Percentiles rank a stretch among this genome's conserved stretches.
Evolutionary conservation across 2,888 invertebrate species (phyloP).

Genomic region (Zygothrica quintamaculata): DNA sequence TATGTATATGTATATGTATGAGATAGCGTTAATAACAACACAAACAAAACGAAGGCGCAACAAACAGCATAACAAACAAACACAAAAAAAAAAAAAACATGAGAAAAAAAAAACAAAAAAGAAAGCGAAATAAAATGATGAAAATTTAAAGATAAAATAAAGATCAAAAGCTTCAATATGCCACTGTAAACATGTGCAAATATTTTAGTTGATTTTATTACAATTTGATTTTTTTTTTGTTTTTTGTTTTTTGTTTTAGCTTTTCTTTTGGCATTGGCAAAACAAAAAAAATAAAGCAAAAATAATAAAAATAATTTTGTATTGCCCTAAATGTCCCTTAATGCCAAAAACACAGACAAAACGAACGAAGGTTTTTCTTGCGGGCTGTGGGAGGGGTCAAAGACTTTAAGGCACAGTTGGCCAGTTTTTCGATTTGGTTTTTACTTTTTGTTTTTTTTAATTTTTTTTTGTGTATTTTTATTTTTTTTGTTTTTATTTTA

Average conservation of each 20-base stretch:
- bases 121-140: constrained; percentile 13
- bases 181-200: constrained; percentile 71
- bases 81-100: constrained; percentile 6
- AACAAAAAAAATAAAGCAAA: constrained; percentile 43
- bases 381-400: neutral
- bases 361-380: neutral
- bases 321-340: constrained; percentile 58
- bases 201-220: constrained; percentile 78
- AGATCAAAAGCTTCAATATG: constrained; percentile 74
- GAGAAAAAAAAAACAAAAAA: constrained; percentile 18
- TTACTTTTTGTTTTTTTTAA: constrained; percentile 8
- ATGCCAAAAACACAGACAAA: constrained; percentile 41
- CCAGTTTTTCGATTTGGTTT: constrained; percentile 54
- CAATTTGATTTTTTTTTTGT: constrained; percentile 46
- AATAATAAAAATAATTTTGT: constrained; percentile 9
- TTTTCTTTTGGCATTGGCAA: constrained; percentile 21
- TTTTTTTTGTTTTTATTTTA: constrained; percentile 18
- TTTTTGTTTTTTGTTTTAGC: constrained; percentile 27
- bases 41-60: constrained; percentile 40
- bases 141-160: constrained; percentile 42
- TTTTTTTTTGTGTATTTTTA: constrained; percentile 1
- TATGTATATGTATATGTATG: constrained; percentile 9
- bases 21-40: constrained; percentile 53
- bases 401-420: constrained; percentile 56
- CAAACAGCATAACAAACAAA: constrained; percentile 31